Percentiles rank a stretch among this genome's conserved stretches.
phyloP scores from a whole-genome alignment of 2,888 invertebrate genomes.

The Orchesellides sinensis region DNA sequence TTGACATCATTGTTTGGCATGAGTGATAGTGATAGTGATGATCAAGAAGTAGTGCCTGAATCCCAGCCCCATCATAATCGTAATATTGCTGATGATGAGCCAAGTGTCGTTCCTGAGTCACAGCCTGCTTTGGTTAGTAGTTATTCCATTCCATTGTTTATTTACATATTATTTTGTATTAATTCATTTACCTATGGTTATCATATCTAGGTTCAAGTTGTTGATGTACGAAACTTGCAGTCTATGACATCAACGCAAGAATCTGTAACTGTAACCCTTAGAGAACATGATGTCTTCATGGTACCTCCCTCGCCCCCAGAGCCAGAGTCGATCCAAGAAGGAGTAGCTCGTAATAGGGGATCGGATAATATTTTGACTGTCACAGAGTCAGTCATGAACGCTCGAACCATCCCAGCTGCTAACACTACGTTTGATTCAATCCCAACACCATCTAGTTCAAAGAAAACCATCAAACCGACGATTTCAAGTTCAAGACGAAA shows the following conservation, averaged over 20 bases:
- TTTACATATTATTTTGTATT: conserved; percentile 3
- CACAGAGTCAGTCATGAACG: conserved; percentile 33
- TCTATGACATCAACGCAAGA: not conserved
- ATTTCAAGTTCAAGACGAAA: no score
- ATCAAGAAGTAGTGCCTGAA: conserved; percentile 10
- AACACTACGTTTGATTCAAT: not conserved
- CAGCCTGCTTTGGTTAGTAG: conserved; percentile 18
- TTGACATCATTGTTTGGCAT: conserved; percentile 27
- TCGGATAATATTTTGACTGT: conserved; percentile 42
- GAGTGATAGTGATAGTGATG: conserved; percentile 26
- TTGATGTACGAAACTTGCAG: conserved; percentile 38
- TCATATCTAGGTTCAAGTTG: conserved; percentile 24
- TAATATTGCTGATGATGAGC: not conserved
- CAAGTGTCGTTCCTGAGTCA: conserved; percentile 14
- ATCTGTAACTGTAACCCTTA: not conserved
- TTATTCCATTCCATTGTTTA: not conserved
- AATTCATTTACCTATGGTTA: not conserved
- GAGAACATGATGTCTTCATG: not conserved
- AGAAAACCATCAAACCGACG: not conserved
- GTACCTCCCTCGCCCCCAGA: conserved; percentile 6
- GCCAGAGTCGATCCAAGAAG: not conserved
- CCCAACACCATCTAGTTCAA: not conserved
- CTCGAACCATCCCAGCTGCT: conserved; percentile 9
- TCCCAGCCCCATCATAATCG: conserved; percentile 9
- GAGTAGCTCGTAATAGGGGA: not conserved